These are phyloP conservation scores for Orthonyx spaldingii DNA, from an alignment of 2,113 vertebrate genomes.

Conservation along the genomic window DNA sequence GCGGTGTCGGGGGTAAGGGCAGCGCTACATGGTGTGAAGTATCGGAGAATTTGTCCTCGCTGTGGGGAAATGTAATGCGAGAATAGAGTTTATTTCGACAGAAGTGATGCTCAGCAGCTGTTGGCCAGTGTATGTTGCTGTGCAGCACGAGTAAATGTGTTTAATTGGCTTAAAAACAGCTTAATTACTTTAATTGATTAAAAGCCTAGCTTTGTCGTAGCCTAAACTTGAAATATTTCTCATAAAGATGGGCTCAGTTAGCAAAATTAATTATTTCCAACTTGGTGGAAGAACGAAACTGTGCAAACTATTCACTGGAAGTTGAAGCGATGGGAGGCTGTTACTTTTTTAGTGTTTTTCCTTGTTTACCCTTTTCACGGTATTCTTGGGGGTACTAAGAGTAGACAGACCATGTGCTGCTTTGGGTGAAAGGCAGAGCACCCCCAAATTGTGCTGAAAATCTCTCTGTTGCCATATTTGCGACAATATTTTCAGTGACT, in stretches of 20 bases:
- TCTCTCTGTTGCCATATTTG: not conserved
- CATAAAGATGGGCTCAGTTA: not conserved
- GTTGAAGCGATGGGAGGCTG: fast-evolving
- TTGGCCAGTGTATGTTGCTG: not conserved
- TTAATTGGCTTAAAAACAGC: not conserved
- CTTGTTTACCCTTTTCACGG: fast-evolving
- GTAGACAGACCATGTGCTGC: fast-evolving
- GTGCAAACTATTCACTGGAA: not conserved
- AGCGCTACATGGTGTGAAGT: not conserved
- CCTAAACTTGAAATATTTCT: not conserved
- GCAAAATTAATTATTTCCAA: not conserved
- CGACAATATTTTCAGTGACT: not conserved
- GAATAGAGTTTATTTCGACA: not conserved
- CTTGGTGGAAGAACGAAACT: not conserved
- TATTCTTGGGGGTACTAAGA: not conserved
- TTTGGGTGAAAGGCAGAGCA: not conserved
- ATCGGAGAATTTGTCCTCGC: not conserved
- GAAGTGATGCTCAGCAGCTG: not conserved
- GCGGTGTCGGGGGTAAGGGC: not conserved
- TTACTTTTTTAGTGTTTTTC: not conserved
- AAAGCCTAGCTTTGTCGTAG: not conserved
- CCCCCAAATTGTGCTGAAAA: not conserved
- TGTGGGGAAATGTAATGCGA: not conserved
- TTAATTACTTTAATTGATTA: not conserved
- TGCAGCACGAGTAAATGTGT: not conserved